Conservation (phyloP, 2,113 vertebrate genomes). For the Poecile atricapillus region DNA sequence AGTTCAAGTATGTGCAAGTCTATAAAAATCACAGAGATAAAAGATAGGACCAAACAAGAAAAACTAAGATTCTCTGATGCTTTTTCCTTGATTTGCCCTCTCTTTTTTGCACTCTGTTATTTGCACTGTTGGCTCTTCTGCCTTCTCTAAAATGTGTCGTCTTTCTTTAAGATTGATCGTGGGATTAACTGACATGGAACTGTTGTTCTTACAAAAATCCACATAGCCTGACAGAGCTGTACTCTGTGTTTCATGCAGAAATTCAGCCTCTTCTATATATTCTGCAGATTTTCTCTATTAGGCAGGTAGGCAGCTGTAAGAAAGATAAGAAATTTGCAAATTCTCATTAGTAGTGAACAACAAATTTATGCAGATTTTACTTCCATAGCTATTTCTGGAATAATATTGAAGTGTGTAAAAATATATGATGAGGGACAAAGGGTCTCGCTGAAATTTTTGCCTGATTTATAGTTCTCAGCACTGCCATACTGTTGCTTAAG, state of each 20-base stretch:
- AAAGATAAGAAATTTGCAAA: background rate
- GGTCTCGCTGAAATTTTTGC: background rate
- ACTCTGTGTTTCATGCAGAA: background rate
- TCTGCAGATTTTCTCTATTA: background rate
- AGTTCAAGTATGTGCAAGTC: background rate
- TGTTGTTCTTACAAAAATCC: background rate
- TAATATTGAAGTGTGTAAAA: background rate
- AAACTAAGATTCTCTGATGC: background rate
- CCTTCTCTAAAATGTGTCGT: background rate
- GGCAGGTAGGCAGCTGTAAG: background rate
- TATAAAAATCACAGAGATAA: background rate
- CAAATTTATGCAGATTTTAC: background rate
- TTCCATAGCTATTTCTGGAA: background rate
- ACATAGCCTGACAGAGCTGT: background rate
- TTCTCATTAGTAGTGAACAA: background rate
- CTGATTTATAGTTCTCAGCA: background rate
- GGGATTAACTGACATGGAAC: background rate
- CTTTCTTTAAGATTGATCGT: background rate
- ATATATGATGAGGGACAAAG: background rate
- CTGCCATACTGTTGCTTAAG: background rate
- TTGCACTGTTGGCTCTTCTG: background rate
- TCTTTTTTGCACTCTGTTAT: background rate
- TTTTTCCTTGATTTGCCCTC: background rate
- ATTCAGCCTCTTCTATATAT: background rate
- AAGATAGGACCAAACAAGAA: background rate